phyloP scores from a whole-genome alignment of 2,113 vertebrate genomes.

The Eolophus roseicapilla region DNA sequence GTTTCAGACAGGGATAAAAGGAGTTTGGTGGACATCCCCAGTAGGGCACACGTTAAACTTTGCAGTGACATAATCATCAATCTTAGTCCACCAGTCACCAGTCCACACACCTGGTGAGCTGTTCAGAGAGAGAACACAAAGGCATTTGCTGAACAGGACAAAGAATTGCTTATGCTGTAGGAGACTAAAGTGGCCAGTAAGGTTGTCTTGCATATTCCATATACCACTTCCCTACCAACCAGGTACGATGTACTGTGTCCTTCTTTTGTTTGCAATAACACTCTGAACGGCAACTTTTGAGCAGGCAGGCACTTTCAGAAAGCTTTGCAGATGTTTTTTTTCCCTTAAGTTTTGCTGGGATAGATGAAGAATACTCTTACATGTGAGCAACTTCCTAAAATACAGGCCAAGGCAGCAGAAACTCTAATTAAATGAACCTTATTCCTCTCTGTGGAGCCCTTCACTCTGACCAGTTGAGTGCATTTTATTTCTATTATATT shows the following conservation, averaged over 20 bases:
- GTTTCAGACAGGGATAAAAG: neutral
- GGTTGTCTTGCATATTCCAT: neutral
- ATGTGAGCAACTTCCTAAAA: neutral
- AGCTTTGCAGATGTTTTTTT: neutral
- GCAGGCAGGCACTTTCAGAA: neutral
- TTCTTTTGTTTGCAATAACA: neutral
- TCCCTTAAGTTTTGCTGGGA: neutral
- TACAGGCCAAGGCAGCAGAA: neutral
- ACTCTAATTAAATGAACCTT: slow-evolving; percentile 37
- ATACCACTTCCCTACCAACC: neutral
- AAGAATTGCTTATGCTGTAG: fast-evolving
- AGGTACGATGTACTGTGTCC: neutral
- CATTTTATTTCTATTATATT: slow-evolving; percentile 55
- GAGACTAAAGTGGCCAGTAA: neutral
- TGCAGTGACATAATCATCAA: neutral
- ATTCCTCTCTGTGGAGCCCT: neutral
- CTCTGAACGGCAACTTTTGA: neutral
- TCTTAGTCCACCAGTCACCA: neutral
- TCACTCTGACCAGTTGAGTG: neutral
- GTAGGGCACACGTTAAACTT: neutral
- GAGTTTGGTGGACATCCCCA: neutral
- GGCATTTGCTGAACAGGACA: neutral
- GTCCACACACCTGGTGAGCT: neutral
- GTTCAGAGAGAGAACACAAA: neutral
- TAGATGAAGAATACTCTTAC: neutral